A percentile compares a stretch with the other conserved stretches of the same genome.
Evolutionary conservation across 2,888 invertebrate species (phyloP).

Genomic region (Stegana nigrithorax): DNA sequence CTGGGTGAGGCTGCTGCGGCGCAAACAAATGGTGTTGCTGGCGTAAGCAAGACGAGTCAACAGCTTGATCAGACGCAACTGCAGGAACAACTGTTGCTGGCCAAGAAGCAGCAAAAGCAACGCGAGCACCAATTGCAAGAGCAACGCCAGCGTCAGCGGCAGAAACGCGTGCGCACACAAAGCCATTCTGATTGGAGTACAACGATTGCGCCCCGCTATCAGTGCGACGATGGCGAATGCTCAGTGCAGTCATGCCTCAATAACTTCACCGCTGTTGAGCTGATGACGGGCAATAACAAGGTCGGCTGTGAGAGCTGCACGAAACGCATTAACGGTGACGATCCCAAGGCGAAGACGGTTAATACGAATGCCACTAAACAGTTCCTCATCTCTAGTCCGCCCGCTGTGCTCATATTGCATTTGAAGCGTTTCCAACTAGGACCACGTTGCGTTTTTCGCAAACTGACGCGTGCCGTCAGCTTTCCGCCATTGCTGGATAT

Average conservation of each 20-base stretch:
- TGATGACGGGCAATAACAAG: slow-evolving; percentile 91
- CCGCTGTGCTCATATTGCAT: slow-evolving; percentile 93
- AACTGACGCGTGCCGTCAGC: slow-evolving; percentile 86
- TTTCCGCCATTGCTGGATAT: slow-evolving; percentile 89
- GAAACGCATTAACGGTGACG: slow-evolving; percentile 75
- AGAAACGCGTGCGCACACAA: slow-evolving; percentile 64
- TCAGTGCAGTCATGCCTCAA: slow-evolving; percentile 90
- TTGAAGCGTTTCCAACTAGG: slow-evolving; percentile 94
- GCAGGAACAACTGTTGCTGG: slow-evolving; percentile 39
- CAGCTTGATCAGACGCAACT: slow-evolving; percentile 25
- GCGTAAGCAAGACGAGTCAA: not conserved
- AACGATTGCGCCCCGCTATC: slow-evolving; percentile 76
- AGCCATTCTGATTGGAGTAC: slow-evolving; percentile 69
- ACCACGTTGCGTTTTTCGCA: slow-evolving; percentile 79
- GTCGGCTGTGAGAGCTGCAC: slow-evolving; percentile 94
- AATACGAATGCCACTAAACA: slow-evolving; percentile 87
- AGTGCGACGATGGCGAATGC: slow-evolving; percentile 82
- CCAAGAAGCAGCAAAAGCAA: slow-evolving; percentile 4
- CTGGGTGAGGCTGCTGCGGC: slow-evolving; percentile 24
- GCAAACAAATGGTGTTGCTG: slow-evolving; percentile 25
- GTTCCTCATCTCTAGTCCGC: slow-evolving; percentile 88
- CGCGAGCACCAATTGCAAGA: not conserved
- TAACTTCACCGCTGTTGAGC: slow-evolving; percentile 91
- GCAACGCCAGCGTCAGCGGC: slow-evolving; percentile 30
- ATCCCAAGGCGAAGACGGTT: slow-evolving; percentile 78